Evolutionary conservation across 2,113 vertebrate species (phyloP), one percentile per base, ranked within the genome.

Genomic region (Vicugna pacos): DNA sequence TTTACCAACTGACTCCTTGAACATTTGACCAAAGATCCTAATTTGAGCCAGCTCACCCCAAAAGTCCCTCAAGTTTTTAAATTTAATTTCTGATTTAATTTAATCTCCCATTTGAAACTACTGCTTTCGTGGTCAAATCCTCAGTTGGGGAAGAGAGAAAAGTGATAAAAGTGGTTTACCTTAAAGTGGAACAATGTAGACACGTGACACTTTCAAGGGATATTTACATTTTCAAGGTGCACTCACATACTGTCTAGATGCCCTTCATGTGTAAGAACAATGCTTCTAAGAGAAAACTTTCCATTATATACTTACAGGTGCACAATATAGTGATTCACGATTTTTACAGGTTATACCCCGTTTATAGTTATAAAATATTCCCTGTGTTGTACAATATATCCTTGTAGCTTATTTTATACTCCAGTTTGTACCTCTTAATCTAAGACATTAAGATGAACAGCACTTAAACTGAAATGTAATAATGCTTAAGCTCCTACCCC

Each of bases 11-110:
- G 38, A 73, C 3, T 83, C 19, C 4, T 70, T 65, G 46, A 48
- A 52, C 20, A 88, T 48, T 2, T 79, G 50, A 77, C 58, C 38
- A 52, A 82, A 82, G 15, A 79, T 83, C 22, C 22, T 69, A 64
- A 73, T 15, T 60, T 5, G 17, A 94, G 52, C 22, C 22, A 89
- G 69, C 8, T 24, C 6, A 73, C 5, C 80, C 92, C 3, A 64
- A 26, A 89, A 89, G 8, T 60, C 5, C 58, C n/a, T 58, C 4
- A 42, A 42, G 54, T 22, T 69, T 88, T 93, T 82, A 42, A 0
- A 65, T 83, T 94, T 26, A 70, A 72, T 81, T 91, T 89, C 2
- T 50, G 54, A 86, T 87, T 89, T 83, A 97, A 91, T 89, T 94
- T 79, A 88, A 82, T 84, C n/a, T 89, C 92, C 28, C 35, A 35